A percentile compares a stretch with the other conserved stretches of the same genome.
Evolutionary conservation across 23 tunicate genomes (phyloP).

Genomic region (Styela clava): DNA sequence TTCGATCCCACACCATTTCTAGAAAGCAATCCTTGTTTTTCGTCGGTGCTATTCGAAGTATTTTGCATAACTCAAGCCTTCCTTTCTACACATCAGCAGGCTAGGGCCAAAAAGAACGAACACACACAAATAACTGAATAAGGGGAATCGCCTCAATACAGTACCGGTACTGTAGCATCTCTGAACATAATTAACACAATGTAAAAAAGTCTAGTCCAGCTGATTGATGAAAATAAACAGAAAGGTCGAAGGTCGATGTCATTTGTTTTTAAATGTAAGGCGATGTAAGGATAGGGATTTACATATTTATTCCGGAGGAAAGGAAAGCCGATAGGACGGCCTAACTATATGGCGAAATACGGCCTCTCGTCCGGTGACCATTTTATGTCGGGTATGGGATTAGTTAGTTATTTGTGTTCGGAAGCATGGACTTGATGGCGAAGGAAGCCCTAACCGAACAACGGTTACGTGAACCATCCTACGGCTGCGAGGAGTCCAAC

Average conservation of each 20-base stretch:
- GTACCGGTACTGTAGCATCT: neutral
- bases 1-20: neutral
- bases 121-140: too few species aligned
- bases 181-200: neutral
- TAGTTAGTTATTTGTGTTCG: neutral
- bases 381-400: neutral
- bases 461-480: neutral
- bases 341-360: neutral
- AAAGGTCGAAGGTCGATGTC: too few species aligned
- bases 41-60: too few species aligned
- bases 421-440: neutral
- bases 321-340: neutral
- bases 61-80: too few species aligned
- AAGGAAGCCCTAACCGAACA: neutral
- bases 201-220: too few species aligned
- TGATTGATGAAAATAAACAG: too few species aligned
- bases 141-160: too few species aligned
- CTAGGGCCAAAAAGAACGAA: too few species aligned
- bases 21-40: neutral
- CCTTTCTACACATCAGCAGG: too few species aligned
- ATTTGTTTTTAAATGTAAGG: too few species aligned
- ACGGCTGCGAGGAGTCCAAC: neutral
- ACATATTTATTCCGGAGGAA: neutral
- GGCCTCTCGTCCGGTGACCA: neutral
- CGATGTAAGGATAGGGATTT: too few species aligned